Conservation (phyloP, 2,113 vertebrate genomes). For the Oreochromis spilurus region DNA sequence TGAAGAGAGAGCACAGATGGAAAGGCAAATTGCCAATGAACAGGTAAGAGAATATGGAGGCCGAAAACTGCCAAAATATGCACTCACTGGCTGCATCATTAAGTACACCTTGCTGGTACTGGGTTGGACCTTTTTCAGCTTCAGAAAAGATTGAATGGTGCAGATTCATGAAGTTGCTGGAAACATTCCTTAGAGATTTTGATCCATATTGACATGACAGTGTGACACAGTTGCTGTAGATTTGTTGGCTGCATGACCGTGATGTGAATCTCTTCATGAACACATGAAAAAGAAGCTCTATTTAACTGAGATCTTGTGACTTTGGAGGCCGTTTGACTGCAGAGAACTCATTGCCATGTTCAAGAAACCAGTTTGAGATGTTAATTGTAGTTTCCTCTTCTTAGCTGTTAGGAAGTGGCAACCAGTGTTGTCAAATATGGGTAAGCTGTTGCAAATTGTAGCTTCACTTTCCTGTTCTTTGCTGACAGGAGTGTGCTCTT, state of each 20-base stretch:
- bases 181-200: neutral
- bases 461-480: neutral
- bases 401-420: neutral
- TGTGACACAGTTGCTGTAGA: neutral
- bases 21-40: neutral
- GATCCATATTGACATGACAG: neutral
- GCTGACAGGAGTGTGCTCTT: neutral
- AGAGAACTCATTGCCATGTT: neutral
- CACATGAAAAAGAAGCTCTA: neutral
- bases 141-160: neutral
- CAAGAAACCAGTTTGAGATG: neutral
- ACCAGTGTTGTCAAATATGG: neutral
- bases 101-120: neutral
- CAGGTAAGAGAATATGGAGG: slow-evolving; percentile 9
- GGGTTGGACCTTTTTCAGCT: neutral
- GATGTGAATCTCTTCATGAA: neutral
- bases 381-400: neutral
- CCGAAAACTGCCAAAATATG: neutral
- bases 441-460: neutral
- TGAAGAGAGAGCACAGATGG: neutral
- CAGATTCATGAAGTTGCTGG: neutral
- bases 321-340: neutral
- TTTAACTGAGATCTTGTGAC: neutral
- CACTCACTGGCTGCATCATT: neutral
- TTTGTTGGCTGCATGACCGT: neutral